Evolutionary conservation across 1,140 invertebrate species (phyloP).

Genomic region (Frieseomelitta varia): DNA sequence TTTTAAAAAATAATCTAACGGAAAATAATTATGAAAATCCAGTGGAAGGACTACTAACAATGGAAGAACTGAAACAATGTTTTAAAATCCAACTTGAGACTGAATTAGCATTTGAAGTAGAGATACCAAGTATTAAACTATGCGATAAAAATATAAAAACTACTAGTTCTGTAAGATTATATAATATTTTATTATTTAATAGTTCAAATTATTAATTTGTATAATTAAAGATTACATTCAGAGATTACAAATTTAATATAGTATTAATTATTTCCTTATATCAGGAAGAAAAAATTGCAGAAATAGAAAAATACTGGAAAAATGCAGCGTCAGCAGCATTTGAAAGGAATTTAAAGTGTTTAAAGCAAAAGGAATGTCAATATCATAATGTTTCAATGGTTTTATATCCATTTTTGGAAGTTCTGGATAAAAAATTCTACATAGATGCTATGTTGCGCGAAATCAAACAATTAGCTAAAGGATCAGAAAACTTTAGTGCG

Average conservation of each 20-base stretch:
- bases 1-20: conserved; percentile 82
- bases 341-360: conserved; percentile 85
- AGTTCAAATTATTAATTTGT: conserved; percentile 19
- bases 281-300: conserved; percentile 83
- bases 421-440: conserved; percentile 86
- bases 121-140: conserved; percentile 85
- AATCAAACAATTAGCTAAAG: conserved; percentile 86
- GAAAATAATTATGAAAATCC: conserved; percentile 72
- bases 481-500: conserved; percentile 91
- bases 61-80: conserved; percentile 82
- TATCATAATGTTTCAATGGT: conserved; percentile 81
- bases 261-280: conserved; percentile 20
- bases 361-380: conserved; percentile 81
- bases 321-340: conserved; percentile 85
- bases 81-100: conserved; percentile 85
- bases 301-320: conserved; percentile 87
- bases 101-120: conserved; percentile 86
- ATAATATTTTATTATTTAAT: conserved; percentile 10
- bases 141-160: conserved; percentile 75
- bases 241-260: background rate
- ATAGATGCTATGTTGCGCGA: conserved; percentile 86
- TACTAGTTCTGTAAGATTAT: conserved; percentile 63
- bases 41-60: conserved; percentile 81
- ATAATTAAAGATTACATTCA: background rate
- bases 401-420: conserved; percentile 89